Evolutionary conservation across 2,113 vertebrate genomes (phyloP), one percentile per base, ranked within the genome.

Genomic region (Lycaon pictus): DNA sequence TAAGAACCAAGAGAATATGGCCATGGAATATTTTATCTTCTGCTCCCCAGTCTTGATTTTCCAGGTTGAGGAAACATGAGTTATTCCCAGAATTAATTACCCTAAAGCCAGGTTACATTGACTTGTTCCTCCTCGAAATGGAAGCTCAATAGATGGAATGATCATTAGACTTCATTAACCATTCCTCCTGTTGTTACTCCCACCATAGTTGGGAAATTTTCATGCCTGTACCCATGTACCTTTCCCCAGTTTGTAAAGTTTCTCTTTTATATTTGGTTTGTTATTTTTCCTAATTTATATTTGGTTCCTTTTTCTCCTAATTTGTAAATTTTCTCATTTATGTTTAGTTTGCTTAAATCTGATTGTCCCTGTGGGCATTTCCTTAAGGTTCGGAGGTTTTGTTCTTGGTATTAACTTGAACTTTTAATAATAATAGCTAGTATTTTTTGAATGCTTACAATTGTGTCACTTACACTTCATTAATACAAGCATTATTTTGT

Each of bases 381-480:
- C 82, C 56, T 63, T 95, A 51, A 67, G 32, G 63, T 91, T 86
- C 85, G 27, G 74, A n/a, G 67, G 32, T 53, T 93, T 86, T 86
- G 51, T 32, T 51, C 74, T 82, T 82, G 32, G 12, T 56, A 19
- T 72, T 85, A 88, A 93, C 53, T 93, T 95, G 43, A 90, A 76
- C 7, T 56, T 88, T 60, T 20, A 87, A 72, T 88, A 58, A 86
- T 43, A 62, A 43, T 84, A 92, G 56, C 32, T 85, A 67, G 35
- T 92, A 77, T 74, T 89, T 96, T 96, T 91, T 93, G 22, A 85
- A 82, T 7, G 16, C 32, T 96, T 27, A 82, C 19, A 93, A 13
- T 86, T 91, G 11, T 37, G 13, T 62, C 32, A 60, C 37, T 48
- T 37, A 62, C 23, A 43, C 58, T n/a, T 93, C 89, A 80, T 88